phyloP scores from a whole-genome alignment of 92 coral and sea anemone genomes.

The Phenganax marumi region DNA sequence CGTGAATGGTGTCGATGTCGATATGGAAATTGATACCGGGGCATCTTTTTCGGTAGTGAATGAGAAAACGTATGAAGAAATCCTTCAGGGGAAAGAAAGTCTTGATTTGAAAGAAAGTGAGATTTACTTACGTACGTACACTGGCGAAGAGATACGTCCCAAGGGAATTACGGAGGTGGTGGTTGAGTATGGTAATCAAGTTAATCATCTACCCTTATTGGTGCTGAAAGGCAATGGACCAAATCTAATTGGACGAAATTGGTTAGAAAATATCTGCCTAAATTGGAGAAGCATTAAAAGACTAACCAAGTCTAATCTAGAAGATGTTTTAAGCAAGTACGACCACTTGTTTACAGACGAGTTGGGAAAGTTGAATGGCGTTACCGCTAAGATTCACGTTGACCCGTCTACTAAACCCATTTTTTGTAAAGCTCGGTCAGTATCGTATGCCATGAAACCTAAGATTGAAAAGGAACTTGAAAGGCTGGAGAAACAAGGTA shows the following conservation, averaged over 20 bases:
- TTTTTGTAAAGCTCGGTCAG: neutral
- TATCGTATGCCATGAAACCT: neutral
- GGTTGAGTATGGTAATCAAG: constrained; percentile 36
- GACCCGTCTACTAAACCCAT: neutral
- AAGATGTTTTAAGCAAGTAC: neutral
- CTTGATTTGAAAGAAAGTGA: constrained; percentile 17
- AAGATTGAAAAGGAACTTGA: constrained; percentile 1
- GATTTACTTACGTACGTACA: constrained; percentile 52
- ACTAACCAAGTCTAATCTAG: neutral
- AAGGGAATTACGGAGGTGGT: constrained; percentile 37
- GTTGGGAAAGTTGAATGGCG: constrained; percentile 6
- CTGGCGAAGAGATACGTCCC: constrained; percentile 55
- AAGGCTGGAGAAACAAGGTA: neutral
- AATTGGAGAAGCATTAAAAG: neutral
- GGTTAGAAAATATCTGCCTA: constrained; percentile 16
- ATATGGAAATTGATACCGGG: constrained; percentile 47
- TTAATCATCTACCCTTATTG: constrained; percentile 34
- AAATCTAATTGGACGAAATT: constrained; percentile 54
- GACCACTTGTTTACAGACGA: neutral
- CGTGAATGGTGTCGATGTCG: constrained; percentile 16
- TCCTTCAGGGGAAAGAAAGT: constrained; percentile 18
- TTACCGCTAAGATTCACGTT: neutral
- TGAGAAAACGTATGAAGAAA: constrained; percentile 33
- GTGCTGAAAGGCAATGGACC: constrained; percentile 47
- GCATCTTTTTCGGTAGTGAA: constrained; percentile 38